Conservation (phyloP, 2,888 invertebrate species). For the Coelopa pilipes region DNA sequence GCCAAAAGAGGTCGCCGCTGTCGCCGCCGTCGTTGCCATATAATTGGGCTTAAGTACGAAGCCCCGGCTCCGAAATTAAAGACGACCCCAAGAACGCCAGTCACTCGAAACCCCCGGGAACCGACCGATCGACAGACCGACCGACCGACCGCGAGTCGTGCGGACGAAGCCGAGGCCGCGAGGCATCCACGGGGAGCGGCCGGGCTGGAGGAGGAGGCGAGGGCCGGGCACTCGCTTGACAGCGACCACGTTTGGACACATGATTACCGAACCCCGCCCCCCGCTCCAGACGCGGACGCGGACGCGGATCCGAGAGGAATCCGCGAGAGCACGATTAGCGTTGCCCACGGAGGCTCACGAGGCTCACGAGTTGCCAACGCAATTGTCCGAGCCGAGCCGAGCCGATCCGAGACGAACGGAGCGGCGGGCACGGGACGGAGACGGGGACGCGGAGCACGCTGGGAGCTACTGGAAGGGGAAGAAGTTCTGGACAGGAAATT, state of each 20-base stretch:
- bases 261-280: background rate
- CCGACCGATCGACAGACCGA: too few species aligned
- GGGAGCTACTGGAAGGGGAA: background rate
- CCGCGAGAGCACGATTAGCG: conserved; percentile 14
- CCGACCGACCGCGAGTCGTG: background rate
- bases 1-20: conserved; percentile 10
- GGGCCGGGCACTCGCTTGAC: conserved; percentile 3
- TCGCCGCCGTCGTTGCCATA: background rate
- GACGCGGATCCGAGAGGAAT: background rate
- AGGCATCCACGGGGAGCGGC: background rate
- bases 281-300: background rate
- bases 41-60: conserved; percentile 15
- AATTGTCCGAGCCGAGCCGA: background rate
- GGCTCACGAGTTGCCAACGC: background rate
- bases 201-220: background rate
- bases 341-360: background rate
- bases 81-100: background rate
- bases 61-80: background rate
- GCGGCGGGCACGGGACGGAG: background rate
- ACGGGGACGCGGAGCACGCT: background rate
- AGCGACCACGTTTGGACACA: conserved; percentile 9
- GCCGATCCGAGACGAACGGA: background rate
- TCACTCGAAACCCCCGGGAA: background rate
- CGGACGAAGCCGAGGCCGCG: background rate
- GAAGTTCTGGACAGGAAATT: conserved; percentile 52